phyloP scores from a whole-genome alignment of 2,888 invertebrate genomes.

The Amiota mariae region DNA sequence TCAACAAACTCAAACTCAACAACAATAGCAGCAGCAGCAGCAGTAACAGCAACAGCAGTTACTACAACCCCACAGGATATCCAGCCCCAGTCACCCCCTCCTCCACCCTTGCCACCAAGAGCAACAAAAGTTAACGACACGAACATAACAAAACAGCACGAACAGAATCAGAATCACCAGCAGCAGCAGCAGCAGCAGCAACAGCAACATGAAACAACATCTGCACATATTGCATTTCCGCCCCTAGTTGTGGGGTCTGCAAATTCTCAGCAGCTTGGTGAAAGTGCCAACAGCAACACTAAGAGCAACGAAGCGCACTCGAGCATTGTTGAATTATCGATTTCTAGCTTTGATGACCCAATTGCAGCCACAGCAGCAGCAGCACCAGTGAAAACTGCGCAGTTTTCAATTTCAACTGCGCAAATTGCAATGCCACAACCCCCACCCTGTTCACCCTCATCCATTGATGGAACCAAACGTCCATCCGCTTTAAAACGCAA shows the following conservation, averaged over 20 bases:
- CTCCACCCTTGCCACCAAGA: slow-evolving; percentile 62
- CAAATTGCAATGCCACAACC: slow-evolving; percentile 31
- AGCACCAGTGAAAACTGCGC: slow-evolving; percentile 38
- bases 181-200: slow-evolving; percentile 35
- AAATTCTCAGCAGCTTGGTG: not conserved
- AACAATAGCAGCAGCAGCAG: slow-evolving; percentile 31
- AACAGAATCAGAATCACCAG: not conserved
- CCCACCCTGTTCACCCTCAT: slow-evolving; percentile 13
- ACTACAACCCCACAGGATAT: slow-evolving; percentile 21
- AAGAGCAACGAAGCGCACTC: not conserved
- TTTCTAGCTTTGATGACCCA: slow-evolving; percentile 59
- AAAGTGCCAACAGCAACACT: slow-evolving; percentile 14
- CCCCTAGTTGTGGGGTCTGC: not conserved
- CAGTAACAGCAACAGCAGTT: slow-evolving; percentile 32
- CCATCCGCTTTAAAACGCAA: slow-evolving; percentile 79
- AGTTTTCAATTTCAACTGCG: slow-evolving; percentile 60
- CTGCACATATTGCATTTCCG: slow-evolving; percentile 19
- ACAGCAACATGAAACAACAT: not conserved
- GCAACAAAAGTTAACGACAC: slow-evolving; percentile 55
- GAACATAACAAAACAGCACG: not conserved
- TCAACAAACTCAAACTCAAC: slow-evolving; percentile 21
- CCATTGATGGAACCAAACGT: slow-evolving; percentile 44
- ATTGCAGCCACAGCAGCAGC: slow-evolving; percentile 48
- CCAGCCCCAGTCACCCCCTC: slow-evolving; percentile 23
- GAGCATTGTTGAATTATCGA: slow-evolving; percentile 43